Evolutionary conservation across 2,888 invertebrate species (phyloP), one percentile per base, ranked within the genome.

Genomic region (Drosophila barbarae): DNA sequence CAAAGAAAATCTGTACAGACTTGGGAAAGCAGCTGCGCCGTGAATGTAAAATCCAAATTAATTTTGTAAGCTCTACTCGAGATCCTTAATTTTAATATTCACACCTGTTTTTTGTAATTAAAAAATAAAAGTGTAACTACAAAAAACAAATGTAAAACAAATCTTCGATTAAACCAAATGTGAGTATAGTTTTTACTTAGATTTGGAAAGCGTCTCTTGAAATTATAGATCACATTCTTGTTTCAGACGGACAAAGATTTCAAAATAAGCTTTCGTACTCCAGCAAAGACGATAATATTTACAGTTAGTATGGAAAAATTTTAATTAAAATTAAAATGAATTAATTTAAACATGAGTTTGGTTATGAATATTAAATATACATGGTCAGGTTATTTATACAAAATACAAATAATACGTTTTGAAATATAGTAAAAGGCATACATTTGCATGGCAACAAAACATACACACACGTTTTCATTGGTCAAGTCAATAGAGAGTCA

Each of bases 361-460:
- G 34, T 28, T 35, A 35, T 46, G 13, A 15, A 13, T 30, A 18
- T 35, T 23, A 39, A 35, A 49, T 49, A 44, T 34, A 59, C 26
- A 38, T 30, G 44, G 34, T 41, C 49, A 32, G 18, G 12, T 12
- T 46, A 18, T 23, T 44, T 53, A 44, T 23, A 42, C 47, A 21
- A 39, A 39, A 18, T 13, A 55, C 39, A 60, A 56, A 69, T 75
- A 65, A 58, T 32, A 66, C 59, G 52, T 50, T 42, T 23, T 44
- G 18, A 54, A 69, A 76, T 74, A 76, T 74, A 74, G 74, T 74
- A 79, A 82, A 82, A 82, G 77, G 79, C 70, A 77, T 70, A 76
- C 72, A 84, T 74, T 74, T 82, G 83, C 78, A 85, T 84, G 78
- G 82, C 82, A 84, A 80, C 76, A 80, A 82, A 82, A 82, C 74